These are phyloP conservation scores for Xylocopa sonorina DNA, from an alignment of 1,140 invertebrate genomes.

Conservation along the genomic window DNA sequence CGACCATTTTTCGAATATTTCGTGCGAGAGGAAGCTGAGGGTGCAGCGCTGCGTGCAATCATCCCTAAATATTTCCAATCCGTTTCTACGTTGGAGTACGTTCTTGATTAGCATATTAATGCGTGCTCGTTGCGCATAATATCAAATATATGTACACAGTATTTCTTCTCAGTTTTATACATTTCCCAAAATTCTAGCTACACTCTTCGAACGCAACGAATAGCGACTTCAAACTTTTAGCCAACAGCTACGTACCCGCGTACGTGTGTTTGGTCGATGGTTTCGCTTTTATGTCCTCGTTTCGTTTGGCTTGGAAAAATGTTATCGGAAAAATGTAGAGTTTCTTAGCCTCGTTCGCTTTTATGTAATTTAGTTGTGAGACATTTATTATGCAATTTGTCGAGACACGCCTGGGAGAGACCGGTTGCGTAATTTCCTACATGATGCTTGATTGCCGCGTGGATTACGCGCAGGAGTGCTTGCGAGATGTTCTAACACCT, in stretches of 20 bases:
- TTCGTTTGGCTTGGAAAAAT: neutral
- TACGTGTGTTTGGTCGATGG: neutral
- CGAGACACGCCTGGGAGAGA: conserved; percentile 34
- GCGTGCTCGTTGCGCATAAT: no score
- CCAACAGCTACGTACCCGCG: no score
- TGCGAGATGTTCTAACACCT: conserved; percentile 15
- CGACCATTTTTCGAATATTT: neutral
- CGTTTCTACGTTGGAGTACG: neutral
- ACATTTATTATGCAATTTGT: conserved; percentile 50
- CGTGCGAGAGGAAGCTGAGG: no score
- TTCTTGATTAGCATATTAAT: no score
- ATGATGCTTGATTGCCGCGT: conserved; percentile 27
- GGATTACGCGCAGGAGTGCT: conserved; percentile 17
- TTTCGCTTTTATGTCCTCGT: neutral
- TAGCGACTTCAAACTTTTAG: no score
- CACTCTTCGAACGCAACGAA: no score
- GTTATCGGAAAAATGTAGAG: no score
- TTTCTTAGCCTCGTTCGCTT: conserved; percentile 5
- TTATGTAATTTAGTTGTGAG: conserved; percentile 48
- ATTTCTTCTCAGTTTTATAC: no score
- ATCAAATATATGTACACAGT: no score
- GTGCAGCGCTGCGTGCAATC: neutral
- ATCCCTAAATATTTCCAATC: neutral
- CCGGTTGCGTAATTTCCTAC: conserved; percentile 18
- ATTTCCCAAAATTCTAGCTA: no score